These are phyloP conservation scores for Orchestes rusci DNA, from an alignment of 2,888 invertebrate genomes.

Conservation along the genomic window DNA sequence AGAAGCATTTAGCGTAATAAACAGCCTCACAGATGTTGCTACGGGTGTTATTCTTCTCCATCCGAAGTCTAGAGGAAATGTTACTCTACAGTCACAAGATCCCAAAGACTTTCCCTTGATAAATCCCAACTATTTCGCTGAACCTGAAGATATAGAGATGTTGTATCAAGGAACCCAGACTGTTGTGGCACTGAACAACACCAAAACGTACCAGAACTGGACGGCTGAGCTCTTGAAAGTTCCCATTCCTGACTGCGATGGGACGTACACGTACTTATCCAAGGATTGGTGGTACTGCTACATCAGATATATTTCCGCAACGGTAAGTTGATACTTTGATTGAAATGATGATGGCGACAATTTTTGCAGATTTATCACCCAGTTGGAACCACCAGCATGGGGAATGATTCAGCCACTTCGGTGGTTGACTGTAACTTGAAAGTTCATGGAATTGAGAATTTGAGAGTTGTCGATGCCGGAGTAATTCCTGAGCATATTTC, in stretches of 20 bases:
- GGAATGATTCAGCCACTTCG: conserved; percentile 5
- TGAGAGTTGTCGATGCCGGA: conserved; percentile 21
- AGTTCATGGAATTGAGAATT: conserved; percentile 17
- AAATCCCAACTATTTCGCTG: conserved; percentile 23
- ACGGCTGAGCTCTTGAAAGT: neutral
- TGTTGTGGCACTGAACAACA: conserved; percentile 2
- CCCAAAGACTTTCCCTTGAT: conserved; percentile 32
- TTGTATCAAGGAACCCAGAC: conserved; percentile 5
- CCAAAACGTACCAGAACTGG: neutral
- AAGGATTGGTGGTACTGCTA: conserved; percentile 12
- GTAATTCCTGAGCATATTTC: conserved; percentile 15
- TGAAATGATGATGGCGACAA: neutral
- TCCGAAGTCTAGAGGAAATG: conserved; percentile 30
- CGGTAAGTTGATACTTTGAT: conserved; percentile 3
- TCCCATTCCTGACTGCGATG: neutral
- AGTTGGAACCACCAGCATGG: conserved; percentile 18
- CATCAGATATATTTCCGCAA: conserved; percentile 2
- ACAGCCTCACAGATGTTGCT: too few relatives aligned
- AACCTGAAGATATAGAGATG: conserved; percentile 5
- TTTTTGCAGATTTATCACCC: conserved; percentile 16
- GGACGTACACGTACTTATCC: neutral
- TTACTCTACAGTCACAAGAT: conserved; percentile 29
- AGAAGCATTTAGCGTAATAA: too few relatives aligned
- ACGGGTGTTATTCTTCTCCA: too few relatives aligned
- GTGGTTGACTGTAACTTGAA: conserved; percentile 15